phyloP scores from a whole-genome alignment of 2,797 vertebrate species.

The Poecilia wingei region DNA sequence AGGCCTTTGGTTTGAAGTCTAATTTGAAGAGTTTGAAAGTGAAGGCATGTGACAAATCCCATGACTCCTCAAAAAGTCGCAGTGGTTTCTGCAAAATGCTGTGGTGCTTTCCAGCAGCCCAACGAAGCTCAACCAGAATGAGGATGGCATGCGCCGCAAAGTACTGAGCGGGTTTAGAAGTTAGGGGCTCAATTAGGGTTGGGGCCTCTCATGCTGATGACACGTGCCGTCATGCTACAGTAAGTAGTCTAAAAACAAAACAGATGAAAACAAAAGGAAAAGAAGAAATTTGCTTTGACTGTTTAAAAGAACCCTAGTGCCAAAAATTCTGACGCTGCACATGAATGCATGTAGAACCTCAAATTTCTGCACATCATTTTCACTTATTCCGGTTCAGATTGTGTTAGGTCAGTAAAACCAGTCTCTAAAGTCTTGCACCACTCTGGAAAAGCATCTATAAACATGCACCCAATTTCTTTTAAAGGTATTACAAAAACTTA shows the following conservation, averaged over 20 bases:
- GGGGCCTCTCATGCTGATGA: constrained; percentile 21
- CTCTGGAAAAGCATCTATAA: constrained; percentile 27
- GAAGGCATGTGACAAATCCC: constrained; percentile 71
- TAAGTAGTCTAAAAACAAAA: constrained; percentile 33
- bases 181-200: constrained; percentile 31
- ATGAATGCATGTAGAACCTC: not conserved
- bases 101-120: constrained; percentile 42
- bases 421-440: constrained; percentile 26
- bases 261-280: constrained; percentile 21
- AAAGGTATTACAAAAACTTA: constrained; percentile 48
- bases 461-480: constrained; percentile 14
- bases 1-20: constrained; percentile 63
- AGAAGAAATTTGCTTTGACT: constrained; percentile 16
- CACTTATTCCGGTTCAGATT: constrained; percentile 10
- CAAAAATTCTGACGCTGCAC: not conserved
- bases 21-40: constrained; percentile 64
- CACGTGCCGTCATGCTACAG: constrained; percentile 7
- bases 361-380: constrained; percentile 15
- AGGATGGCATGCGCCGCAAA: constrained; percentile 39
- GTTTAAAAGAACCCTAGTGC: constrained; percentile 8
- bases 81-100: constrained; percentile 50
- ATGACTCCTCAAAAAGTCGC: constrained; percentile 58
- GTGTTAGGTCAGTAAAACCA: constrained; percentile 25
- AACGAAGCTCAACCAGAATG: constrained; percentile 43
- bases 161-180: constrained; percentile 54